Evolutionary conservation across 2,888 invertebrate species (phyloP).

Genomic region (Malacosoma neustria): DNA sequence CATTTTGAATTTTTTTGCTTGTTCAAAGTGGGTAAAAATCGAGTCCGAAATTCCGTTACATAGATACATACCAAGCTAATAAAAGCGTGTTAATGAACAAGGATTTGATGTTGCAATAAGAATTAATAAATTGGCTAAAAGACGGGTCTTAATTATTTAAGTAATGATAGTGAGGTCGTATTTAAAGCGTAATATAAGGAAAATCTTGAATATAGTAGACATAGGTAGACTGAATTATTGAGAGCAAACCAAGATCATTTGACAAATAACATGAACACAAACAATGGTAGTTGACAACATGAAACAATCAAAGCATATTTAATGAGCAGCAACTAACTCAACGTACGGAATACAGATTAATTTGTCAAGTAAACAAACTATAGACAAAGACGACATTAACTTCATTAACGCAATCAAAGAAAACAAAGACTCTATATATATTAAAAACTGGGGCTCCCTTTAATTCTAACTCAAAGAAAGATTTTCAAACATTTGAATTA

Average conservation of each 20-base stretch:
- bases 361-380: constrained; percentile 41
- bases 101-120: too few relatives aligned
- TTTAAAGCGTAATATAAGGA: constrained; percentile 20
- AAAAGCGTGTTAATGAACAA: too few relatives aligned
- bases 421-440: constrained; percentile 25
- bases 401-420: constrained; percentile 26
- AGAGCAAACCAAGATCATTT: constrained; percentile 30
- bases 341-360: constrained; percentile 58
- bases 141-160: too few relatives aligned
- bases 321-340: constrained; percentile 41
- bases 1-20: too few relatives aligned
- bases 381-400: constrained; percentile 46
- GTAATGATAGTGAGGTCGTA: too few relatives aligned
- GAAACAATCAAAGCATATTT: constrained; percentile 51
- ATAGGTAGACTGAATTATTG: constrained; percentile 31
- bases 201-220: constrained; percentile 32
- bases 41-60: too few relatives aligned
- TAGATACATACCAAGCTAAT: too few relatives aligned
- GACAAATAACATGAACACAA: constrained; percentile 28
- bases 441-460: too few relatives aligned
- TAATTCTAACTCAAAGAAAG: too few relatives aligned
- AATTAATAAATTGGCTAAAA: too few relatives aligned
- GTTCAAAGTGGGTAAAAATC: too few relatives aligned
- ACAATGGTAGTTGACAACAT: constrained; percentile 42
- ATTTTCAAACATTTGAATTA: too few relatives aligned